Conservation (phyloP, 2,888 invertebrate species). For the Labia minor region DNA sequence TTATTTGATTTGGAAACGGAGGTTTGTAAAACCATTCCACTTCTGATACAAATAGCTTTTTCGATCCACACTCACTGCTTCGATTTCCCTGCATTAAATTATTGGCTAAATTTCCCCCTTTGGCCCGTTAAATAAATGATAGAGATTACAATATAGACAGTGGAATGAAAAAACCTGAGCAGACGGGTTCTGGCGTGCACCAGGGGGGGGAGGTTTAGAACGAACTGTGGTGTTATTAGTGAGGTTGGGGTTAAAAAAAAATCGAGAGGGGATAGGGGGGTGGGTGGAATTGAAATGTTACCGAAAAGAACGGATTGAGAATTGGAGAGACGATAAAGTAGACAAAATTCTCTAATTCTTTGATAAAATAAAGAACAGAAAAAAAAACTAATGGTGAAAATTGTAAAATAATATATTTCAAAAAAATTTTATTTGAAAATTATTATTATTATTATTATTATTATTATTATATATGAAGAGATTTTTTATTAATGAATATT, state of each 20-base stretch:
- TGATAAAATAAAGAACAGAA: no score
- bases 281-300: background rate
- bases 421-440: no score
- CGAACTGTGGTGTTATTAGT: background rate
- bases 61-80: slow-evolving; percentile 7
- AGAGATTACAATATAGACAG: slow-evolving; percentile 13
- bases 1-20: background rate
- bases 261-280: background rate
- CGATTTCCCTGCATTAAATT: slow-evolving; percentile 13
- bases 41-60: slow-evolving; percentile 4
- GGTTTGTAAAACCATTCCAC: background rate
- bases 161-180: slow-evolving; percentile 4
- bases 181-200: background rate
- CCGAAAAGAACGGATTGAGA: background rate
- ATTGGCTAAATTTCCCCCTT: slow-evolving; percentile 13
- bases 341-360: no score
- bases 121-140: slow-evolving; percentile 13
- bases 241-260: background rate
- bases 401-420: no score
- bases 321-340: no score
- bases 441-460: no score
- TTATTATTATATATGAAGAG: no score
- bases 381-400: no score
- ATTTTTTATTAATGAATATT: no score
- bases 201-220: background rate